Conservation (phyloP, 2,113 vertebrate species). For the Python bivittatus region DNA sequence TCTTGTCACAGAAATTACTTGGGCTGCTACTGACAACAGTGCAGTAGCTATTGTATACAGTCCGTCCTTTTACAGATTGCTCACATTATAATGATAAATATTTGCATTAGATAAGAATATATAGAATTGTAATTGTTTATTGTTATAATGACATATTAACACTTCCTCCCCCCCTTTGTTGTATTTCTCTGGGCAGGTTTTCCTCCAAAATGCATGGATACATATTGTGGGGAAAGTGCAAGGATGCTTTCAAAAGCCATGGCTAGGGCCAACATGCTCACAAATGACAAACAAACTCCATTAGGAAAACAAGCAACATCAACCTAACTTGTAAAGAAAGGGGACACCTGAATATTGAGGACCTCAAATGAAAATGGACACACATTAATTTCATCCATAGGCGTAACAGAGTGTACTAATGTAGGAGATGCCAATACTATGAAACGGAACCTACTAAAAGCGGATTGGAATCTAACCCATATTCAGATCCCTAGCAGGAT, state of each 20-base stretch:
- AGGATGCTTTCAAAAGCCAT: neutral
- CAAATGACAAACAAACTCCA: neutral
- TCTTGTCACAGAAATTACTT: neutral
- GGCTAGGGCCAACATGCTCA: neutral
- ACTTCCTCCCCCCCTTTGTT: no score
- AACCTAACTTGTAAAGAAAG: neutral
- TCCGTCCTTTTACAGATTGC: neutral
- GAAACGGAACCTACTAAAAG: neutral
- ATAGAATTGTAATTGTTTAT: no score
- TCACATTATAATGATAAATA: no score
- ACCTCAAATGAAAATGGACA: neutral
- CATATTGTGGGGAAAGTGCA: neutral
- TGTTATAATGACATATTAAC: no score
- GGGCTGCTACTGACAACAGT: neutral
- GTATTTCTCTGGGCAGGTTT: neutral
- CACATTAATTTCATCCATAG: neutral
- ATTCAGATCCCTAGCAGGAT: neutral
- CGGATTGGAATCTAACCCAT: neutral
- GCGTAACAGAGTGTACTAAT: neutral
- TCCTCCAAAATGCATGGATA: neutral
- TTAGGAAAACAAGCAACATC: neutral
- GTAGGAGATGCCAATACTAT: neutral
- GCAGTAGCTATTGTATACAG: neutral
- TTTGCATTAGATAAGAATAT: no score
- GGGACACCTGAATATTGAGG: neutral